Conservation (phyloP, 2,797 vertebrate genomes). For the Hoplostethus atlanticus region DNA sequence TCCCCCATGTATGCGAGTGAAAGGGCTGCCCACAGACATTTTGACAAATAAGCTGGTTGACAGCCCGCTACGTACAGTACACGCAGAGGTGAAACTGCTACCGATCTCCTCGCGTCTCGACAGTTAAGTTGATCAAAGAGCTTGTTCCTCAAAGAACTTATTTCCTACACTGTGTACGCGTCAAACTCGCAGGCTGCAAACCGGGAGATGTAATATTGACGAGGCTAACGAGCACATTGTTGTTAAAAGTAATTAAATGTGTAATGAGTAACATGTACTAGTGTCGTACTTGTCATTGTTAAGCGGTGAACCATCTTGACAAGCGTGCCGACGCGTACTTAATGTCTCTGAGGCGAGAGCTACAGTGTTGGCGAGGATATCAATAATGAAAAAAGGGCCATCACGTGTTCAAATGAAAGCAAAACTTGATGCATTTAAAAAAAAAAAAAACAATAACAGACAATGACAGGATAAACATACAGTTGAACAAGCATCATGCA, state of each 20-base stretch:
- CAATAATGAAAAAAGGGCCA: conserved; percentile 1
- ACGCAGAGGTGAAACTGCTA: conserved; percentile 18
- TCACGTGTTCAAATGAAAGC: conserved; percentile 17
- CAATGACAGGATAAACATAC: conserved; percentile 33
- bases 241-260: conserved; percentile 58
- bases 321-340: conserved; percentile 45
- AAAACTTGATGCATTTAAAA: conserved; percentile 25
- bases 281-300: conserved; percentile 58
- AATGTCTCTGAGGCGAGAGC: conserved; percentile 27
- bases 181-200: conserved; percentile 34
- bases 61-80: conserved; percentile 41
- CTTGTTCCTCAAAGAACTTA: conserved; percentile 4
- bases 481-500: conserved; percentile 34
- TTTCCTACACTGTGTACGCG: conserved; percentile 40
- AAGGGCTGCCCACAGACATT: conserved; percentile 13
- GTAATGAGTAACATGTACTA: conserved; percentile 62
- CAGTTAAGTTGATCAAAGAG: conserved; percentile 45
- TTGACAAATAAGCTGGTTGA: conserved; percentile 24
- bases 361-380: not conserved
- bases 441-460: conserved; percentile 42
- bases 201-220: conserved; percentile 45
- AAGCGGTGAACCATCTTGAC: conserved; percentile 44
- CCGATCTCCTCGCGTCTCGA: too few relatives aligned
- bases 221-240: conserved; percentile 30
- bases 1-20: conserved; percentile 22